Conservation (phyloP, 2,113 vertebrate species). For the Apteryx owenii region DNA sequence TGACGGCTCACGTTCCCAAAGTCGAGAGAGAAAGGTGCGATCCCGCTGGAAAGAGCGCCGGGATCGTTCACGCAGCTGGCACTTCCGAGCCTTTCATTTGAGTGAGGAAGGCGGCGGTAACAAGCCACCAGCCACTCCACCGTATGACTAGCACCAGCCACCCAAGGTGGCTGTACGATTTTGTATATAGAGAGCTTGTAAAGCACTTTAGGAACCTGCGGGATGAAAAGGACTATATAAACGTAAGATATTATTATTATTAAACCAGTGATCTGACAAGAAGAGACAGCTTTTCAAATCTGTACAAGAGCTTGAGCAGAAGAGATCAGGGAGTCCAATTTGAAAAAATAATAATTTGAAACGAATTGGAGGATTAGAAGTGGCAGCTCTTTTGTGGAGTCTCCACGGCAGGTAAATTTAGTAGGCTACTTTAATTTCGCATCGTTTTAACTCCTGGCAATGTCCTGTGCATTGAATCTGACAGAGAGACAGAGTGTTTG, state of each 20-base stretch:
- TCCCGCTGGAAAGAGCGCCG: not conserved
- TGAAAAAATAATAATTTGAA: slow-evolving; percentile 72
- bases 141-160: slow-evolving; percentile 53
- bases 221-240: slow-evolving; percentile 67
- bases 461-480: slow-evolving; percentile 65
- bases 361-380: slow-evolving; percentile 69
- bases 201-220: slow-evolving; percentile 41
- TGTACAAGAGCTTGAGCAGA: slow-evolving; percentile 66
- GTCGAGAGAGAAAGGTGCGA: fast-evolving
- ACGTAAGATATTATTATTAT: slow-evolving; percentile 69
- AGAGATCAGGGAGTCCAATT: slow-evolving; percentile 71
- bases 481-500: slow-evolving; percentile 65
- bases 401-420: slow-evolving; percentile 73
- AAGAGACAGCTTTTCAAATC: slow-evolving; percentile 69
- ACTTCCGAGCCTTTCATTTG: not conserved
- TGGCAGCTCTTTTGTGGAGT: slow-evolving; percentile 71
- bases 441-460: slow-evolving; percentile 66
- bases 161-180: slow-evolving; percentile 31
- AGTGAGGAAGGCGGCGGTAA: not conserved
- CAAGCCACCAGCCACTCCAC: slow-evolving; percentile 10
- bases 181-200: slow-evolving; percentile 50
- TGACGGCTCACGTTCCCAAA: not conserved
- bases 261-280: slow-evolving; percentile 67
- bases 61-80: not conserved
- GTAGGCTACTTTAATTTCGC: slow-evolving; percentile 71